phyloP scores from a whole-genome alignment of 2,888 invertebrate species.

The Pheosia tremula region DNA sequence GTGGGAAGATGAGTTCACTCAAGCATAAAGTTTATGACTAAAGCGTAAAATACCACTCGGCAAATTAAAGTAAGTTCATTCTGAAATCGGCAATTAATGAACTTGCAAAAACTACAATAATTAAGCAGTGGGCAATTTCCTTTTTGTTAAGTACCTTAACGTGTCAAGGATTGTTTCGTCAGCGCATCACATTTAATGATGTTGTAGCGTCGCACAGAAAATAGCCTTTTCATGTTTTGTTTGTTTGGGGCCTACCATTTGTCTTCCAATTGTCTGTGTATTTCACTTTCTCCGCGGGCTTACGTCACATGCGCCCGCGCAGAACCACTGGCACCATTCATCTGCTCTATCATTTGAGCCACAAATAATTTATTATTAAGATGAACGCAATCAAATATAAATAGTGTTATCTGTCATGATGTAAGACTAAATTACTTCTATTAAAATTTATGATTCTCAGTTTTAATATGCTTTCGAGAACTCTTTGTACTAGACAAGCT shows the following conservation, averaged over 20 bases:
- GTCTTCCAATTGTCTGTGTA: conserved; percentile 56
- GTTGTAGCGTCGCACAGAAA: conserved; percentile 37
- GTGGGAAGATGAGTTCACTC: too few species aligned
- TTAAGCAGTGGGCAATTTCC: conserved; percentile 36
- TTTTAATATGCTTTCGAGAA: conserved; percentile 27
- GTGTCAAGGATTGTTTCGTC: conserved; percentile 49
- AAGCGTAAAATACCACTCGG: neutral
- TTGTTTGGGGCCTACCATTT: conserved; percentile 48
- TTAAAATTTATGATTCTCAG: conserved; percentile 23
- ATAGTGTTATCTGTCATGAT: conserved; percentile 16
- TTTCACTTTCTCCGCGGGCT: conserved; percentile 64
- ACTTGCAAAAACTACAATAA: conserved; percentile 32
- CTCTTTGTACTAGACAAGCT: neutral
- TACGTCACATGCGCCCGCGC: conserved; percentile 52
- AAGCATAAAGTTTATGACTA: neutral
- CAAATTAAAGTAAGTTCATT: too few species aligned
- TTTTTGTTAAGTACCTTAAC: conserved; percentile 24
- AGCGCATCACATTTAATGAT: conserved; percentile 21
- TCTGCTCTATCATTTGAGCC: conserved; percentile 22
- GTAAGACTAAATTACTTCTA: conserved; percentile 17
- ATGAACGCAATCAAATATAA: neutral
- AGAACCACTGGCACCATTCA: conserved; percentile 25
- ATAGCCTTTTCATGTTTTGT: conserved; percentile 54
- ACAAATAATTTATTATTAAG: neutral
- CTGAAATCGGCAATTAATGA: too few species aligned